phyloP scores from a whole-genome alignment of 2,113 vertebrate species.

The Neodontobutis hainanensis region DNA sequence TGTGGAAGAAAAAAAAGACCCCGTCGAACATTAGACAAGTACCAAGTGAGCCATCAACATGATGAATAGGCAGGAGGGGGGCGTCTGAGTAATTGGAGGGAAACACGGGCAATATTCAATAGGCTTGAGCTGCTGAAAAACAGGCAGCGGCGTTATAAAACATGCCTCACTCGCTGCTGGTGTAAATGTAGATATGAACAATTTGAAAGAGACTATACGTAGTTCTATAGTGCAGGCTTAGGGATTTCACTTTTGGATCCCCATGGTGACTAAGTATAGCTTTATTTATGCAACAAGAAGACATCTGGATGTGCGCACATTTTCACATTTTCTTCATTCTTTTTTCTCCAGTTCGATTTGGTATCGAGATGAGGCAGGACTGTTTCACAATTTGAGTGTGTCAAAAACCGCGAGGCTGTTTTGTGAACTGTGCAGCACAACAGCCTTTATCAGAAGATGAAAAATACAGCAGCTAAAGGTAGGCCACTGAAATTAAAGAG shows the following conservation, averaged over 20 bases:
- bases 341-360: slow-evolving; percentile 9
- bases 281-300: slow-evolving; percentile 44
- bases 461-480: slow-evolving; percentile 17
- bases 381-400: neutral
- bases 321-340: too few relatives aligned
- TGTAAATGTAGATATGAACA: slow-evolving; percentile 28
- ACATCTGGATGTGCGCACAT: slow-evolving; percentile 33
- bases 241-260: slow-evolving; percentile 15
- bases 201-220: neutral
- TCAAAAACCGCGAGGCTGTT: neutral
- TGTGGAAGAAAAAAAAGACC: slow-evolving; percentile 20
- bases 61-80: slow-evolving; percentile 59
- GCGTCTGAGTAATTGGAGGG: slow-evolving; percentile 49
- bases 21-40: slow-evolving; percentile 53
- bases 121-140: slow-evolving; percentile 32
- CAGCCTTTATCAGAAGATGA: neutral
- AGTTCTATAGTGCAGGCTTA: slow-evolving; percentile 27
- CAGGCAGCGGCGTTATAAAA: slow-evolving; percentile 13
- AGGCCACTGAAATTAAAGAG: slow-evolving; percentile 26
- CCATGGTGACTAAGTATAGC: slow-evolving; percentile 20
- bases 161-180: neutral
- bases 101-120: slow-evolving; percentile 46
- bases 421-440: neutral
- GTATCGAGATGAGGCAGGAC: neutral
- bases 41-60: slow-evolving; percentile 76